These are phyloP conservation scores for Ectobius pallidus DNA, from an alignment of 2,888 invertebrate species.

Conservation along the genomic window DNA sequence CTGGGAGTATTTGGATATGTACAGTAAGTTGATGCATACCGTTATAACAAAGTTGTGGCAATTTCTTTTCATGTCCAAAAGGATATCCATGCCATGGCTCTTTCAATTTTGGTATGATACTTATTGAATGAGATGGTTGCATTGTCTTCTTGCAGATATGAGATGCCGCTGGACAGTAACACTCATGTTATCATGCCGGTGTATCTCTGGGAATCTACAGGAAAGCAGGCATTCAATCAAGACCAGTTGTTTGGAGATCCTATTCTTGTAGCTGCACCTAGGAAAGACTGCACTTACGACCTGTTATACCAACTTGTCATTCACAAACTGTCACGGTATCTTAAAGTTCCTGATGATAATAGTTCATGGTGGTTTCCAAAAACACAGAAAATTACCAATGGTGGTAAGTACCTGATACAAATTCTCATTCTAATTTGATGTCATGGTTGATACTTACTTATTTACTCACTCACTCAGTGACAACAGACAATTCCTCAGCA, in stretches of 20 bases:
- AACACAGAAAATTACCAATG: neutral
- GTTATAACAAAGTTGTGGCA: too few species aligned
- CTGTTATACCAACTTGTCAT: constrained; percentile 38
- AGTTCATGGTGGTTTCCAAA: constrained; percentile 8
- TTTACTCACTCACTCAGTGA: too few species aligned
- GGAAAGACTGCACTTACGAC: constrained; percentile 36
- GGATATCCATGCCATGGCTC: too few species aligned
- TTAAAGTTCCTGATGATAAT: constrained; percentile 20
- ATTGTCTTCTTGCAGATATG: constrained; percentile 46
- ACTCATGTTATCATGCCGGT: constrained; percentile 41
- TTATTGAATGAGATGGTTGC: too few species aligned
- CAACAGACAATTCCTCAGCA: too few species aligned
- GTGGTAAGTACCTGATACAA: neutral
- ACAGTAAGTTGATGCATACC: too few species aligned
- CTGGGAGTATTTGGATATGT: too few species aligned
- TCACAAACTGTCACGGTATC: constrained; percentile 36
- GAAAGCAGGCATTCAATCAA: constrained; percentile 18
- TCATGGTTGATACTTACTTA: too few species aligned
- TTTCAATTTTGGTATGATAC: too few species aligned
- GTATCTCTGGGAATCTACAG: constrained; percentile 38
- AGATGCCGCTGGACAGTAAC: constrained; percentile 29
- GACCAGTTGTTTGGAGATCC: constrained; percentile 42
- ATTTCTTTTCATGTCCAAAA: too few species aligned
- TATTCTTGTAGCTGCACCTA: constrained; percentile 40
- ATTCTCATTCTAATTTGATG: neutral